These are phyloP conservation scores for Timema podura DNA, from an alignment of 2,888 invertebrate species.

Conservation along the genomic window DNA sequence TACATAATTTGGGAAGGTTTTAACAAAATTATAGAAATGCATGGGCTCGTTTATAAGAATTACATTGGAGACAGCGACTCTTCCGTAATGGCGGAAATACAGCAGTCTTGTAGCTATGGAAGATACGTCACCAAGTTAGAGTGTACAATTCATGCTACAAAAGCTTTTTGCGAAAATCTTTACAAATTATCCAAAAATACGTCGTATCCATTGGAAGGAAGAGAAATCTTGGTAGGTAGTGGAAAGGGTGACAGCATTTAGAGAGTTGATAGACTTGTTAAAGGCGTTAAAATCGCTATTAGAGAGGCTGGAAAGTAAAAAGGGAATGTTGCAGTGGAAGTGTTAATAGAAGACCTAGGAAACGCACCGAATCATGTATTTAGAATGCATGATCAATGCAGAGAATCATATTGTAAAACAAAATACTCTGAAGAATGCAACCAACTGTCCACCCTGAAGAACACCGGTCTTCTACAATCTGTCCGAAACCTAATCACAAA, in stretches of 20 bases:
- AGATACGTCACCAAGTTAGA: constrained; percentile 23
- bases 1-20: constrained; percentile 26
- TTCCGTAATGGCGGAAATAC: background rate
- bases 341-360: background rate
- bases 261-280: background rate
- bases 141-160: constrained; percentile 28
- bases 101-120: constrained; percentile 10
- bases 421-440: background rate
- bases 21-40: constrained; percentile 18
- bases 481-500: background rate
- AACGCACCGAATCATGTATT: background rate
- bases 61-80: constrained; percentile 28
- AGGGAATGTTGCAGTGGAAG: background rate
- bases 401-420: background rate
- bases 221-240: background rate
- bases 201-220: background rate
- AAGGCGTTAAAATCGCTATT: background rate
- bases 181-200: constrained; percentile 17
- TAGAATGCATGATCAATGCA: background rate
- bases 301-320: background rate
- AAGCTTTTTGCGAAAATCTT: constrained; percentile 18
- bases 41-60: constrained; percentile 27
- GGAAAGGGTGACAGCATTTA: background rate
- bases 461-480: background rate
- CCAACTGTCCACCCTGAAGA: background rate